Percentiles rank a stretch among this genome's conserved stretches.
Evolutionary conservation across 2,888 invertebrate genomes (phyloP).

Genomic region (Hirudinaria manillensis): DNA sequence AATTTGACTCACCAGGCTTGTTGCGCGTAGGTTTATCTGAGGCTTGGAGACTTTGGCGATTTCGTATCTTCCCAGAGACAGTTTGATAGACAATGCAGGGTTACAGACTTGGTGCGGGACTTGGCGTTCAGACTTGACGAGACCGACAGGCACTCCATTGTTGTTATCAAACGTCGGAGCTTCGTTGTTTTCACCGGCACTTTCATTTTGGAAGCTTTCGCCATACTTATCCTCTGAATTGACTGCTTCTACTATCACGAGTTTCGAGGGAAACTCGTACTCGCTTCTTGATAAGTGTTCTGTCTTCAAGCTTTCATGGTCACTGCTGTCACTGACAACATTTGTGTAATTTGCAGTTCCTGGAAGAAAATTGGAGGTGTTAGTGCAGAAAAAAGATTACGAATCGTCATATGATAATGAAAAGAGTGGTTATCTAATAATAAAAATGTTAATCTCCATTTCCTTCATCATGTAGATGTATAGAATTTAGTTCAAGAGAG

Average conservation of each 20-base stretch:
- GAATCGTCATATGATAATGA: too few relatives aligned
- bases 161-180: too few relatives aligned
- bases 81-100: slow-evolving; percentile 7
- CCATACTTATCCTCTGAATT: not conserved
- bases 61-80: slow-evolving; percentile 5
- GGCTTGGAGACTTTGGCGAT: slow-evolving; percentile 7
- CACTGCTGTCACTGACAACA: too few relatives aligned
- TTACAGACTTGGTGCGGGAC: not conserved
- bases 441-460: too few relatives aligned
- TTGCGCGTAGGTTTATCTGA: not conserved
- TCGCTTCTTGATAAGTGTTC: not conserved
- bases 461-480: too few relatives aligned
- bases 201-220: slow-evolving; percentile 1
- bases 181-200: not conserved
- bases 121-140: not conserved
- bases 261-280: not conserved
- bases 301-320: not conserved
- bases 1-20: slow-evolving; percentile 15
- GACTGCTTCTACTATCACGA: not conserved
- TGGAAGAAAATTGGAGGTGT: too few relatives aligned
- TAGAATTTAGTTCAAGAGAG: too few relatives aligned
- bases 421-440: too few relatives aligned
- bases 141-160: too few relatives aligned
- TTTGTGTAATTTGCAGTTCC: too few relatives aligned
- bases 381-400: too few relatives aligned